Conservation (phyloP, 2,888 invertebrate genomes). For the Rosalia funebris region DNA sequence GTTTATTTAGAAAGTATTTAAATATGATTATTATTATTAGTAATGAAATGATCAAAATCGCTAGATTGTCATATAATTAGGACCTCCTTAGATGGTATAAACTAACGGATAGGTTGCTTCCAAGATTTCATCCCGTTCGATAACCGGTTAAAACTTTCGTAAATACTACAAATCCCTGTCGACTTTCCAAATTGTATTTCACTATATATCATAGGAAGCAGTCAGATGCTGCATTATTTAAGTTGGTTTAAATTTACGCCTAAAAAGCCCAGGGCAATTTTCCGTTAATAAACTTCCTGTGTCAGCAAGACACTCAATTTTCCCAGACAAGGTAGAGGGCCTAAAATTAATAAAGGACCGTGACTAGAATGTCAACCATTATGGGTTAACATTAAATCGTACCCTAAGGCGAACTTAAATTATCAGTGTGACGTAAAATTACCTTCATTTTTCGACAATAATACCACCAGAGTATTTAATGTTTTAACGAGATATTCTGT, state of each 20-base stretch:
- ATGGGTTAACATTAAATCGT: constrained; percentile 2
- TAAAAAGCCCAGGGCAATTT: not conserved
- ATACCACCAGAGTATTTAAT: no score
- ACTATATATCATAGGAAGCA: not conserved
- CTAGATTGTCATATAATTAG: no score
- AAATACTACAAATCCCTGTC: not conserved
- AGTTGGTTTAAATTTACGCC: not conserved
- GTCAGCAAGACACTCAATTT: constrained; percentile 4
- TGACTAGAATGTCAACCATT: constrained; percentile 1
- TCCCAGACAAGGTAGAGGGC: not conserved
- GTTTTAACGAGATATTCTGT: no score
- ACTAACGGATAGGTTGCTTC: no score
- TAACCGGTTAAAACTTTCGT: no score
- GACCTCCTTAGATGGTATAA: no score
- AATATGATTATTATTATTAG: no score
- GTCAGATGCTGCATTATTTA: not conserved
- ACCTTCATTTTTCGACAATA: not conserved
- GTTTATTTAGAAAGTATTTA: no score
- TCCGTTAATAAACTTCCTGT: not conserved
- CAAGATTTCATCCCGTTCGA: no score
- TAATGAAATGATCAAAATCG: no score
- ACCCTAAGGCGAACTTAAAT: not conserved
- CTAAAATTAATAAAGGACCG: constrained; percentile 4
- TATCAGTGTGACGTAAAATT: constrained; percentile 2
- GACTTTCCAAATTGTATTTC: not conserved